Base-by-base conservation (phyloP, 2,113 vertebrate species). In the Onychorhynchus coronatus region DNA sequence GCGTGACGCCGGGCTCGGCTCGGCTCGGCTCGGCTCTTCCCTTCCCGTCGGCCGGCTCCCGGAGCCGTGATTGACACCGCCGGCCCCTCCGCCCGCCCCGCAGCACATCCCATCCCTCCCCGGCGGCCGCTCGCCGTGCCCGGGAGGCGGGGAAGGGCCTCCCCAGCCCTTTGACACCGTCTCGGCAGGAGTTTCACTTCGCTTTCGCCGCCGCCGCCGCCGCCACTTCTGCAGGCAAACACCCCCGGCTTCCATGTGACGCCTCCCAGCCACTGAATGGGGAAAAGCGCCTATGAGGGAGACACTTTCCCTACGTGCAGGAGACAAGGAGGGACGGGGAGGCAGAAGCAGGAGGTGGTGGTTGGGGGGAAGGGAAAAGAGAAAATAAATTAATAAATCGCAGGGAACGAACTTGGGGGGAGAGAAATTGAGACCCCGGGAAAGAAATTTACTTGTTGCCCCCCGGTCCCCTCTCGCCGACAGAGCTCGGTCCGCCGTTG, bases 121-220 rank as follows among this genome's bases (percentile, higher is more conserved):
- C 73, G 83, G 41, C 94, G 88, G 95, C 95, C 96, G 88, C 88
- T 97, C 96, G 94, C 97, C 49, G 95, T 96, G 97, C 95, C 95
- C 85, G 95, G 98, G 98, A 98, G 99, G 98, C 98, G 98, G 98
- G 98, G 98, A 98, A 98, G 95, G 98, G 91, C 88, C 88, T 95
- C 66, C 98, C 91, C 98, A 95, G 98, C 97, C 93, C 52, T 97
- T 97, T 98, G 98, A 98, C 98, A 97, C 97, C 97, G 97, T 97
- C 97, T 92, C 89, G 83, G 98, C 98, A 90, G 77, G 68, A 89
- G 86, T 91, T 95, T 91, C 93, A 88, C 89, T 94, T 93, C 94
- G 93, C 94, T 95, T 96, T 98, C 97, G 95, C 95, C 91, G 76
- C 55, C 58, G 52, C 82, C 72, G 92, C 82, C 72, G 92, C 80